Evolutionary conservation across 2,113 vertebrate genomes (phyloP).

Genomic region (Chloroceryle aenea): DNA sequence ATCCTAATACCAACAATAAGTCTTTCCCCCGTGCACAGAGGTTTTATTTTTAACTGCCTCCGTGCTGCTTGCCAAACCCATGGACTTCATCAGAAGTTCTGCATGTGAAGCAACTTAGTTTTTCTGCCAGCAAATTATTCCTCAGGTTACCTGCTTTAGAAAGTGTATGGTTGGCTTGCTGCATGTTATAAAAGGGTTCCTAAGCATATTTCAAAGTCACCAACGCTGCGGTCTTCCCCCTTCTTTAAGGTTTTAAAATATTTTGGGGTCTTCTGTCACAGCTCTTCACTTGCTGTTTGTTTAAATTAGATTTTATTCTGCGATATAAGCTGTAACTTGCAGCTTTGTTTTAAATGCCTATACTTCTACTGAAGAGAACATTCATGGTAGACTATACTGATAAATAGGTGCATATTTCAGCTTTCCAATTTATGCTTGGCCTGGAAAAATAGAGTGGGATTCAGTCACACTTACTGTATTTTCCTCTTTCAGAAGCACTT

Average conservation of each 20-base stretch:
- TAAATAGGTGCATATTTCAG: constrained; percentile 40
- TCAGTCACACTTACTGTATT: constrained; percentile 58
- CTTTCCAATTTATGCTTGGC: constrained; percentile 28
- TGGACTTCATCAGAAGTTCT: background rate
- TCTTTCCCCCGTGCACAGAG: background rate
- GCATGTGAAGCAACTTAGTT: background rate
- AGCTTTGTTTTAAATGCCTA: constrained; percentile 31
- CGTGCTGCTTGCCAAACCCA: background rate
- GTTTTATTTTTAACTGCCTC: background rate
- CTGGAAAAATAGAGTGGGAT: constrained; percentile 58
- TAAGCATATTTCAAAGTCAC: constrained; percentile 33
- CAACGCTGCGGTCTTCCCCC: background rate
- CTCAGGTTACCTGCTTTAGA: constrained; percentile 37
- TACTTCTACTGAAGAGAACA: background rate
- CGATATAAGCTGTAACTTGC: background rate
- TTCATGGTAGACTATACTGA: constrained; percentile 12
- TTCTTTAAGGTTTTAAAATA: background rate
- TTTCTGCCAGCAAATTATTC: constrained; percentile 32
- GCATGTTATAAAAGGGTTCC: constrained; percentile 12
- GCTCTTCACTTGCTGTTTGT: background rate
- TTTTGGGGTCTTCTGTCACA: background rate
- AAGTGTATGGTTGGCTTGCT: background rate
- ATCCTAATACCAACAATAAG: background rate
- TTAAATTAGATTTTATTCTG: background rate
- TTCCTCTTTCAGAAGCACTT: constrained; percentile 79